These are phyloP conservation scores for Aradophagus sp. DNA, from an alignment of 1,140 invertebrate genomes.

Conservation along the genomic window DNA sequence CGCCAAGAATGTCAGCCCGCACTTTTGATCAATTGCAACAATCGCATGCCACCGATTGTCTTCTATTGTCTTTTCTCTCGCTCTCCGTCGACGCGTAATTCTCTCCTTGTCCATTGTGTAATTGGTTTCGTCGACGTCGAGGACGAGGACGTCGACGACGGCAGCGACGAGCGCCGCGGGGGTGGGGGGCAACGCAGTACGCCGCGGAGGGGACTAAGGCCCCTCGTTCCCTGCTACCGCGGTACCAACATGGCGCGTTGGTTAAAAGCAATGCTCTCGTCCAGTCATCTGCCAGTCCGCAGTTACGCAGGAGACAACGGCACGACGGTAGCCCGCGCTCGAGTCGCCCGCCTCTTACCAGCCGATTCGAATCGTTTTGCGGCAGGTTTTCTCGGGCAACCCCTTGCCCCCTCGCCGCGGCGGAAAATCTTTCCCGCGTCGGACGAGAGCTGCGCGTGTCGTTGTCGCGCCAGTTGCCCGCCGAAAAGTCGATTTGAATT, in stretches of 20 bases:
- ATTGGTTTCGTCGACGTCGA: slow-evolving; percentile 52
- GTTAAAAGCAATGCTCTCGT: slow-evolving; percentile 59
- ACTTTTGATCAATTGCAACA: slow-evolving; percentile 44
- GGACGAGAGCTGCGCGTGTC: slow-evolving; percentile 12
- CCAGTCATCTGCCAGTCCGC: slow-evolving; percentile 56
- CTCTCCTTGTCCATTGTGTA: slow-evolving; percentile 46
- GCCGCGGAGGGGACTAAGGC: slow-evolving; percentile 51
- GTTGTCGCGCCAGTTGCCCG: slow-evolving; percentile 8
- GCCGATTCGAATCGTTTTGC: slow-evolving; percentile 17
- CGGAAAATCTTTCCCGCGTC: slow-evolving; percentile 1
- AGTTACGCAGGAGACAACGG: slow-evolving; percentile 54
- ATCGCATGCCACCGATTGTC: slow-evolving; percentile 21
- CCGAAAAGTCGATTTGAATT: too few relatives aligned
- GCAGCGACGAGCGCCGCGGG: slow-evolving; percentile 30
- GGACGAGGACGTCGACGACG: slow-evolving; percentile 49
- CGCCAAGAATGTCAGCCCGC: neutral
- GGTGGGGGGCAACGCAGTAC: neutral
- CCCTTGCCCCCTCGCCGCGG: neutral
- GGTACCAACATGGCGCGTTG: slow-evolving; percentile 57
- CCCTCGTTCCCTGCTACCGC: slow-evolving; percentile 55
- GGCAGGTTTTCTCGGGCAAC: slow-evolving; percentile 3
- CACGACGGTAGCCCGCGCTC: slow-evolving; percentile 29
- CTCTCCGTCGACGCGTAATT: too few relatives aligned
- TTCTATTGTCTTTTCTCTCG: too few relatives aligned
- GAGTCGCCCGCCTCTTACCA: slow-evolving; percentile 16